These are phyloP conservation scores for Regulus satrapa DNA, from an alignment of 2,113 vertebrate genomes.

Conservation along the genomic window DNA sequence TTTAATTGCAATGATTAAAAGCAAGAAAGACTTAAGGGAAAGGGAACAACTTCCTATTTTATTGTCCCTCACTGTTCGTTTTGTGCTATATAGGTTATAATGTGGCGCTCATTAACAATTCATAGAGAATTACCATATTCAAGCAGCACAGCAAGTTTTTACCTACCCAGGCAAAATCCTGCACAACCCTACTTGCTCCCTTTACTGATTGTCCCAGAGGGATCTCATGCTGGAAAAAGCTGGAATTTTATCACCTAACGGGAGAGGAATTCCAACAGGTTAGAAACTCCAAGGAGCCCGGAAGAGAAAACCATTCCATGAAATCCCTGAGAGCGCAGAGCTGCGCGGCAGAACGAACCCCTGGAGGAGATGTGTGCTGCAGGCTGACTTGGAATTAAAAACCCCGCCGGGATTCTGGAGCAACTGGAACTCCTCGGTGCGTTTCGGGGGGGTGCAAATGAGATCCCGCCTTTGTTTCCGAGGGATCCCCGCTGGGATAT, in stretches of 20 bases:
- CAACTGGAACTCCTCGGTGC: background rate
- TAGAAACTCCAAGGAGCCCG: background rate
- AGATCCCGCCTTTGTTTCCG: background rate
- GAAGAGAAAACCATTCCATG: background rate
- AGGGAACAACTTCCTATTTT: background rate
- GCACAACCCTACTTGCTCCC: background rate
- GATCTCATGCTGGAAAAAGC: background rate
- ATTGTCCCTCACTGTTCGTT: background rate
- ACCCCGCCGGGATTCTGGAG: background rate
- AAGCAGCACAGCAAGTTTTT: slow-evolving; percentile 32
- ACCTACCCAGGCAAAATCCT: background rate
- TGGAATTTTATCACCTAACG: background rate
- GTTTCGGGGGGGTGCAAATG: background rate
- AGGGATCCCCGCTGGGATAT: background rate
- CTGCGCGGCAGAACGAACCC: background rate
- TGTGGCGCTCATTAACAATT: background rate
- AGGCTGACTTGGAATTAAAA: background rate
- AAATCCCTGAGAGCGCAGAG: background rate
- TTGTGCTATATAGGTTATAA: background rate
- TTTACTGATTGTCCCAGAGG: background rate
- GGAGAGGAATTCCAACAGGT: background rate
- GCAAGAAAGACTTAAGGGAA: background rate
- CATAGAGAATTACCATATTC: background rate
- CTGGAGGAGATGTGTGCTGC: background rate
- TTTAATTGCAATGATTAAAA: background rate